Evolutionary conservation across 2,113 vertebrate species (phyloP), one percentile per base, ranked within the genome.

Genomic region (Ascaphus truei): DNA sequence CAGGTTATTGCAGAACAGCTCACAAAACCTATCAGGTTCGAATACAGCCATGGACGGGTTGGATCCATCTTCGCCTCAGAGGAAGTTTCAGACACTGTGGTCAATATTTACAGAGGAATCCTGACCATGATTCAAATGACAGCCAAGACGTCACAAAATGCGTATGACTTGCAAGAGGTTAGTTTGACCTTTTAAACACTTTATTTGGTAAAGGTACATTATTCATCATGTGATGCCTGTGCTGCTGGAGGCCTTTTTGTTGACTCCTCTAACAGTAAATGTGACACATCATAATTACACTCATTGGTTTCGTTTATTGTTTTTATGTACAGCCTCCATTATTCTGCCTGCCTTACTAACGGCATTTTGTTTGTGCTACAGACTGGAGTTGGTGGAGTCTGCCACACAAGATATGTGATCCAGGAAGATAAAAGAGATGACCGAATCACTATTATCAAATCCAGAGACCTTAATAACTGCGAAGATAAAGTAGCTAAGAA

Each of bases 311-410:
- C 16, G n/a, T 5, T 5, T 47, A 18, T 47, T 12, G 2, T 18
- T n/a, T 18, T 3, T 23, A 7, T 48, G 45, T 23, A 4, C n/a
- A 48, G 10, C n/a, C 5, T 23, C 6, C n/a, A 48, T 20, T 8
- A 1, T 7, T 7, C 1, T 48, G 5, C 45, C n/a, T 23, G 1
- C 10, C 22, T 23, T 18, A 47, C 18, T 9, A n/a, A n/a, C n/a
- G n/a, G n/a, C n/a, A 39, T 0, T 72, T 60, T 11, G 9, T 60
- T 13, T 76, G 8, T 59, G 9, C 20, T 27, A 16, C 67, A 95
- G 94, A 81, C 77, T 43, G 91, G 92, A 76, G 78, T 84, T 79
- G 90, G 90, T 73, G 94, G 94, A 43, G 79, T 93, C 50, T 96
- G 94, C 84, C 89, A 89, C 23, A 91, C 92, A 0, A 81, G 84